Conservation (phyloP, 2,797 vertebrate genomes). For the Malacoraja senta region DNA sequence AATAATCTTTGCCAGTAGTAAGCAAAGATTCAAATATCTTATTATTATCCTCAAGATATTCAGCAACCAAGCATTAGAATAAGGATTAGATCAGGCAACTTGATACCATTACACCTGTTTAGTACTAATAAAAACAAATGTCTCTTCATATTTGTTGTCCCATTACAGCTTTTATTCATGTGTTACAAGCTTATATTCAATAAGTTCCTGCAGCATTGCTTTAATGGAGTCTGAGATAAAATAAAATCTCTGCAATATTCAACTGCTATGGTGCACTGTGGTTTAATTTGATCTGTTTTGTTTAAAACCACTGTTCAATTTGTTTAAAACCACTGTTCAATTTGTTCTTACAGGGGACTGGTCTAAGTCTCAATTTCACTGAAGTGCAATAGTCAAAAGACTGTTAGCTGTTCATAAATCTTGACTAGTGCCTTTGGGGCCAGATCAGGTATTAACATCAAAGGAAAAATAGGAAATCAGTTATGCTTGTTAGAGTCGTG, state of each 20-base stretch:
- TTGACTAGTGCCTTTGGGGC: neutral
- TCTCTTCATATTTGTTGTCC: neutral
- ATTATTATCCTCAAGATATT: no score
- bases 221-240: neutral
- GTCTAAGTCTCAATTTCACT: neutral
- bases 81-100: no score
- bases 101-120: no score
- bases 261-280: neutral
- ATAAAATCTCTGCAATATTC: neutral
- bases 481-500: neutral
- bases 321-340: neutral
- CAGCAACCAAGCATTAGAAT: no score
- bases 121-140: no score
- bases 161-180: neutral
- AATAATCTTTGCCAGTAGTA: no score
- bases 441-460: neutral
- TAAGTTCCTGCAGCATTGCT: no score
- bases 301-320: neutral
- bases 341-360: neutral
- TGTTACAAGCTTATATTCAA: neutral
- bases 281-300: neutral
- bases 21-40: no score
- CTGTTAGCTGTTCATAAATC: neutral
- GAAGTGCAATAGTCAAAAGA: neutral
- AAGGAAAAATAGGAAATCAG: neutral